Base-by-base conservation (phyloP, 2,113 vertebrate genomes). In the Scalopus aquaticus region DNA sequence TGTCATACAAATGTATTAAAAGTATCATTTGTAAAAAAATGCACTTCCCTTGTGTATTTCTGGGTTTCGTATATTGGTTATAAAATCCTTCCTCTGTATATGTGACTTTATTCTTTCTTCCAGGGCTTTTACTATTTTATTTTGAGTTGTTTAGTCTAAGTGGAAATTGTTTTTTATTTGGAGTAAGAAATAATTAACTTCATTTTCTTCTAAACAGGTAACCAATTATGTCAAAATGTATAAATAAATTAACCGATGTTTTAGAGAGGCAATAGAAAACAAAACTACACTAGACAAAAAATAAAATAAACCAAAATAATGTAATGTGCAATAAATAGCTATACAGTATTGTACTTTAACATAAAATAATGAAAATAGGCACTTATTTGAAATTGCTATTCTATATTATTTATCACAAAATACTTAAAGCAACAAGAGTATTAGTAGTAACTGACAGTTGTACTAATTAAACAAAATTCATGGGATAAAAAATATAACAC, bases 211-310 rank as follows among this genome's bases (percentile, higher is more conserved):
- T 73, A 64, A 32, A 44, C n/a, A 49, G 26, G 42, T 16, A 73
- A 13, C 32, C 28, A 77, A 10, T 78, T 95, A 60, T 83, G 30
- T n/a, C 70, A 83, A n/a, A 4, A 58, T 77, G 85, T 49, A 24
- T 67, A 69, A 79, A 86, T 44, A 77, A 72, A 32, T 42, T 65
- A 8, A 46, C 12, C 19, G 73, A 19, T 3, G 58, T 83, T 64
- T 76, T 77, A 74, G 13, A 54, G 3, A 79, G 12, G 44, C 39
- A 88, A 85, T 56, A 5, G 46, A 82, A 26, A 84, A n/a, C 6
- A 94, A 15, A 84, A 30, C 46, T 90, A 60, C 3, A 89, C 77
- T 39, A 84, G 16, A 93, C 35, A 26, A 91, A 82, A n/a, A 93
- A 11, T 77, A 3, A 54, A 62, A 16, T 51, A 49, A 24, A 20